phyloP scores from a whole-genome alignment of 2,797 vertebrate species.

The Strix occidentalis region DNA sequence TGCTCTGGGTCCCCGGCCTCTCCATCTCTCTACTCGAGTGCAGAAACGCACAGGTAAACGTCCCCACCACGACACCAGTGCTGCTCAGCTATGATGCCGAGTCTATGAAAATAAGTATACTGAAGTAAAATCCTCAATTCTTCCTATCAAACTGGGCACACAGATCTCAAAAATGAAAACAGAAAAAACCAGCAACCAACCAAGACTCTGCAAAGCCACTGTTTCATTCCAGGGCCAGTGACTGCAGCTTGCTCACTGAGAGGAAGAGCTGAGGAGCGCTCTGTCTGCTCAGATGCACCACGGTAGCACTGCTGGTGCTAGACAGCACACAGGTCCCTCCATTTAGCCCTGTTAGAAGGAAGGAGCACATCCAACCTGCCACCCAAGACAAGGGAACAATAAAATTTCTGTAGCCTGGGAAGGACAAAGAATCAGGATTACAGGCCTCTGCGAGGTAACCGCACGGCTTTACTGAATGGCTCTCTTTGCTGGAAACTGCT shows the following conservation, averaged over 20 bases:
- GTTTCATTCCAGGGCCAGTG: neutral
- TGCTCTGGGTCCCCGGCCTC: neutral
- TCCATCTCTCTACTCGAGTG: neutral
- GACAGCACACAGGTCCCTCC: neutral
- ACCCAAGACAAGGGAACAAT: neutral
- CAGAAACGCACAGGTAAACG: rapidly evolving
- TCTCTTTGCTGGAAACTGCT: neutral
- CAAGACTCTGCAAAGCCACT: neutral
- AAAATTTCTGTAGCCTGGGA: neutral
- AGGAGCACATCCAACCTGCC: neutral
- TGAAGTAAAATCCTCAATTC: neutral
- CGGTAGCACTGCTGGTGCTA: neutral
- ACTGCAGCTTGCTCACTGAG: neutral
- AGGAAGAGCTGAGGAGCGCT: neutral
- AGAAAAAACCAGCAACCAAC: neutral
- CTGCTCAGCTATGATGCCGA: neutral
- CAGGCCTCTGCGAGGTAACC: neutral
- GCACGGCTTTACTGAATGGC: neutral
- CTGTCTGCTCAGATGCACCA: neutral
- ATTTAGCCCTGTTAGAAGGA: neutral
- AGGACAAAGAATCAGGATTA: neutral
- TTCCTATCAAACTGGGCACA: neutral
- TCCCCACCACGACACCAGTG: neutral
- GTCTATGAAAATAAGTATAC: neutral
- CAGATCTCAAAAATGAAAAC: neutral